Evolutionary conservation across 2,113 vertebrate genomes (phyloP).

Genomic region (Istiophorus platypterus): DNA sequence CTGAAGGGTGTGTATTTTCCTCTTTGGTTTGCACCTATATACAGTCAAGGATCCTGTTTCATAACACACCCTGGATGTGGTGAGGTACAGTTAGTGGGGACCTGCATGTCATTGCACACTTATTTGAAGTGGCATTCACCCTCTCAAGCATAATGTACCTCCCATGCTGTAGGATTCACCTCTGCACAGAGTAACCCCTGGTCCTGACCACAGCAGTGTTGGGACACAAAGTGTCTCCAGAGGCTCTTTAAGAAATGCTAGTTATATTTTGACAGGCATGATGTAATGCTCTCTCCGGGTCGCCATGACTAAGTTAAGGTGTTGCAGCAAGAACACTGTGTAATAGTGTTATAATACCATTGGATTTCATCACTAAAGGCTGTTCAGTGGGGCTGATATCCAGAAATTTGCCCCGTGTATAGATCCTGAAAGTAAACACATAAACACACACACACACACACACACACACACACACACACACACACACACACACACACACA

Average conservation of each 20-base stretch:
- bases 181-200: slow-evolving; percentile 58
- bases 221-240: slow-evolving; percentile 42
- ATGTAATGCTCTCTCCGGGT: slow-evolving; percentile 46
- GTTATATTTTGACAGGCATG: slow-evolving; percentile 43
- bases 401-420: neutral
- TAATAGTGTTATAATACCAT: slow-evolving; percentile 1
- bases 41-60: slow-evolving; percentile 71
- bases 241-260: slow-evolving; percentile 47
- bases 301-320: slow-evolving; percentile 20
- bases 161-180: slow-evolving; percentile 35
- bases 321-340: slow-evolving; percentile 20
- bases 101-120: slow-evolving; percentile 28
- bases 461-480: neutral
- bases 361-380: slow-evolving; percentile 24
- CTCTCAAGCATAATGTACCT: slow-evolving; percentile 15
- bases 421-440: slow-evolving; percentile 18
- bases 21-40: slow-evolving; percentile 67
- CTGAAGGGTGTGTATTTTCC: slow-evolving; percentile 78
- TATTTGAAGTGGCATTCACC: slow-evolving; percentile 28
- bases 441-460: neutral
- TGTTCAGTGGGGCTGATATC: neutral
- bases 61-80: slow-evolving; percentile 60
- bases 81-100: slow-evolving; percentile 9
- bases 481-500: neutral
- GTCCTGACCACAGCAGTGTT: slow-evolving; percentile 33